Conservation (phyloP, 1,140 invertebrate genomes). For the Pristionchus pacificus region DNA sequence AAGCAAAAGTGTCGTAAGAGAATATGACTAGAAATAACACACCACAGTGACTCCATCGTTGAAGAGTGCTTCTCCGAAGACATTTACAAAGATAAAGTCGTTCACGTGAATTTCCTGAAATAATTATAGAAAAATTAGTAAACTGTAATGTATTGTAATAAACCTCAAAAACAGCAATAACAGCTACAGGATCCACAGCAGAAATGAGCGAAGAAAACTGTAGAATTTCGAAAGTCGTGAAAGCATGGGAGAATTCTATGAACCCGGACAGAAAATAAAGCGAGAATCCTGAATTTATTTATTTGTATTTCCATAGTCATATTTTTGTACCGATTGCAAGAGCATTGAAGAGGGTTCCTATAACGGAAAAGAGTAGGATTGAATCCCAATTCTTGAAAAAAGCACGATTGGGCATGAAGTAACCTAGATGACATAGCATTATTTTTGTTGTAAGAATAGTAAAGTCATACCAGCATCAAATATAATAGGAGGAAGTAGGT, state of each 20-base stretch:
- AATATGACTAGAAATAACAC: too few species aligned
- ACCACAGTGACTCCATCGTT: slow-evolving; percentile 91
- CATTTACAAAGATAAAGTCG: slow-evolving; percentile 94
- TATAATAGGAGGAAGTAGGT: slow-evolving; percentile 61
- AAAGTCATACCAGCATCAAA: slow-evolving; percentile 47
- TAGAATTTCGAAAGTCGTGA: slow-evolving; percentile 72
- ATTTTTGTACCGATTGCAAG: slow-evolving; percentile 42
- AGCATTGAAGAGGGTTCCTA: slow-evolving; percentile 64
- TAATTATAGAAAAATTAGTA: not conserved
- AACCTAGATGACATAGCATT: slow-evolving; percentile 68
- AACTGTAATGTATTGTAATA: not conserved
- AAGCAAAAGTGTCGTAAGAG: too few species aligned
- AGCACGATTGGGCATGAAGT: slow-evolving; percentile 91
- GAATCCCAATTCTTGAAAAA: slow-evolving; percentile 95
- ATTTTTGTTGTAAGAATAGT: not conserved
- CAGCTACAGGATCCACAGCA: slow-evolving; percentile 95
- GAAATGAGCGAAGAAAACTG: slow-evolving; percentile 91
- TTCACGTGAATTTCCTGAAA: slow-evolving; percentile 73
- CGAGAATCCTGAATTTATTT: slow-evolving; percentile 33
- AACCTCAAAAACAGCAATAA: slow-evolving; percentile 55
- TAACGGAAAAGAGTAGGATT: slow-evolving; percentile 87
- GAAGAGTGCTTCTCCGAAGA: slow-evolving; percentile 93
- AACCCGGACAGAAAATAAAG: too few species aligned
- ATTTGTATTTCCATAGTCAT: slow-evolving; percentile 5
- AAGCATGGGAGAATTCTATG: slow-evolving; percentile 46